These are phyloP conservation scores for Chrosomus eos DNA, from an alignment of 2,797 vertebrate species.

Conservation along the genomic window DNA sequence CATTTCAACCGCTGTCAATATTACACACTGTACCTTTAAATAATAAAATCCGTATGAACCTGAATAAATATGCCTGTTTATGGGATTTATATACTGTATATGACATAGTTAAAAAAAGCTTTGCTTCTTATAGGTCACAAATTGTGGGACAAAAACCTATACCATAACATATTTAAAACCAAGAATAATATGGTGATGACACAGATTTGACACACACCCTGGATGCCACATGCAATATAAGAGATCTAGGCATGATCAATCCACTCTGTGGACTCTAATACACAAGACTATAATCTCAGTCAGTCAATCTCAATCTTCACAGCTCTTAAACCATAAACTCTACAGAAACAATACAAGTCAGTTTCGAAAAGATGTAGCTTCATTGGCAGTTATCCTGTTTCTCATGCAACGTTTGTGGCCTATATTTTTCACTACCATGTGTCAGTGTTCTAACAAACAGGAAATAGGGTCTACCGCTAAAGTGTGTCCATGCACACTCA, in stretches of 20 bases:
- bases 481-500: not conserved
- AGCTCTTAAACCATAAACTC: not conserved
- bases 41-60: not conserved
- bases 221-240: not conserved
- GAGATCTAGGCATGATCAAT: not conserved
- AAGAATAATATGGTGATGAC: not conserved
- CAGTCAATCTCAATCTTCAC: not conserved
- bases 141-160: not conserved
- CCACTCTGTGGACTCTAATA: not conserved
- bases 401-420: constrained; percentile 12
- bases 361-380: constrained; percentile 38
- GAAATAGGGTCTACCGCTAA: constrained; percentile 35
- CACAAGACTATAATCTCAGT: not conserved
- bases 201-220: not conserved
- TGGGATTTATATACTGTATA: not conserved
- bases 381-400: constrained; percentile 14
- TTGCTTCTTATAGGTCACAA: not conserved
- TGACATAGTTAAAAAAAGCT: not conserved
- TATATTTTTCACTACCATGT: constrained; percentile 12
- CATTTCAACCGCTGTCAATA: not conserved
- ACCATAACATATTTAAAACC: not conserved
- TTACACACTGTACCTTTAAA: not conserved
- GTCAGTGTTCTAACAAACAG: constrained; percentile 32
- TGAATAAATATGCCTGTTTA: not conserved
- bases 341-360: constrained; percentile 4